phyloP scores from a whole-genome alignment of 2,797 vertebrate genomes.

The Galaxias olidus region DNA sequence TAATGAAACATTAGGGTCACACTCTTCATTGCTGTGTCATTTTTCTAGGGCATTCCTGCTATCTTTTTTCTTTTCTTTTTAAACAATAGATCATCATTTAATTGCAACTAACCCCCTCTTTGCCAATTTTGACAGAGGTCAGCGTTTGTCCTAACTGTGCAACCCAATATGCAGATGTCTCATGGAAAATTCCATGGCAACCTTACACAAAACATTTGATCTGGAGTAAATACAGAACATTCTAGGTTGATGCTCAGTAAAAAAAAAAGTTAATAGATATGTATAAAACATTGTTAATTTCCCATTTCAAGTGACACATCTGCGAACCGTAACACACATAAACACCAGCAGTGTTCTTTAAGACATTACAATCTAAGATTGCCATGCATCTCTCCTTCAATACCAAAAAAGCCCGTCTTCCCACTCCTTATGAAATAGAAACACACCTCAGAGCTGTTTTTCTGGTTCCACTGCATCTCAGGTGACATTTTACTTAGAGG shows the following conservation, averaged over 20 bases:
- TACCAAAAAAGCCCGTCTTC: background rate
- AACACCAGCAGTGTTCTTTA: background rate
- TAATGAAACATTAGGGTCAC: background rate
- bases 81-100: too few species aligned
- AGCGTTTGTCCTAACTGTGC: too few species aligned
- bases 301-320: too few species aligned
- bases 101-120: too few species aligned
- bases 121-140: too few species aligned
- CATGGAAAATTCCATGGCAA: too few species aligned
- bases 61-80: too few species aligned
- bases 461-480: conserved; percentile 14
- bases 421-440: conserved; percentile 1
- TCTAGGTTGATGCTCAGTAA: too few species aligned
- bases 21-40: background rate
- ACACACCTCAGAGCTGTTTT: conserved; percentile 37
- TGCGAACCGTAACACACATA: too few species aligned
- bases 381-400: background rate
- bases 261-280: too few species aligned
- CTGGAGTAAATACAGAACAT: conserved; percentile 1
- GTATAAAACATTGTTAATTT: too few species aligned
- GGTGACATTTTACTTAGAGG: conserved; percentile 8
- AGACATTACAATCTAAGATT: background rate
- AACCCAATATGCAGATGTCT: too few species aligned
- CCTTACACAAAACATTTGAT: background rate
- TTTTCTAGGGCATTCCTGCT: background rate